A percentile compares a stretch with the other conserved stretches of the same genome.
Evolutionary conservation across 2,113 vertebrate genomes (phyloP).

Genomic region (Xiphophorus maculatus): DNA sequence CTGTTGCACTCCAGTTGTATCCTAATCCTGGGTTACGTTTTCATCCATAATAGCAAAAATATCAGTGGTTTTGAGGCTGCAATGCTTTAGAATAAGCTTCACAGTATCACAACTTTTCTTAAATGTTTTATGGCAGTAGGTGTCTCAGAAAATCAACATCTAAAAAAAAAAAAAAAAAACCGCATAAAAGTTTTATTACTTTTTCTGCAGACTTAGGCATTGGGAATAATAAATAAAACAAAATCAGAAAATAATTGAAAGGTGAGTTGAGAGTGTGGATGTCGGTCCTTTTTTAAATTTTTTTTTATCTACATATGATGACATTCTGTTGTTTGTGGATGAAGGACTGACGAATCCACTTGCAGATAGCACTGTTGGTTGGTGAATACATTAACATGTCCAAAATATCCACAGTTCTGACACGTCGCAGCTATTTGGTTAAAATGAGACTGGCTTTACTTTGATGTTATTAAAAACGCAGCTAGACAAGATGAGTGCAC

Average conservation of each 20-base stretch:
- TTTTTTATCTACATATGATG: too few relatives aligned
- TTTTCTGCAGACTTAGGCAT: neutral
- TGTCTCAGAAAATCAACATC: neutral
- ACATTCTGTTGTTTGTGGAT: too few relatives aligned
- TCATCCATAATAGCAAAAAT: constrained; percentile 4
- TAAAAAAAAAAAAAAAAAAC: neutral
- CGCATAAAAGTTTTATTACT: neutral
- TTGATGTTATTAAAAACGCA: neutral
- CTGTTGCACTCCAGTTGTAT: constrained; percentile 23
- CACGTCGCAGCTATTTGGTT: too few relatives aligned
- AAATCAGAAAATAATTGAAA: too few relatives aligned
- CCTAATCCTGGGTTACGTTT: constrained; percentile 9
- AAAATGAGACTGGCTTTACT: neutral
- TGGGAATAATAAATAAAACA: too few relatives aligned
- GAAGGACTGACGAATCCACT: too few relatives aligned
- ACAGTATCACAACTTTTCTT: neutral
- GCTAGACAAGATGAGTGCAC: neutral
- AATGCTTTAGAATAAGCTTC: neutral
- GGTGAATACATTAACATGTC: too few relatives aligned
- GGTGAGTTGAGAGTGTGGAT: too few relatives aligned
- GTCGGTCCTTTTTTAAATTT: too few relatives aligned
- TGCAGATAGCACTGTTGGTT: too few relatives aligned
- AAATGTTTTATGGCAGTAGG: neutral
- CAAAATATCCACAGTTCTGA: too few relatives aligned
- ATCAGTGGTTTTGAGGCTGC: constrained; percentile 5